Percentiles rank a stretch among this genome's conserved stretches.
These are phyloP conservation scores for Nephrotoma guestfalica DNA, from an alignment of 2,888 invertebrate species.

Conservation along the genomic window DNA sequence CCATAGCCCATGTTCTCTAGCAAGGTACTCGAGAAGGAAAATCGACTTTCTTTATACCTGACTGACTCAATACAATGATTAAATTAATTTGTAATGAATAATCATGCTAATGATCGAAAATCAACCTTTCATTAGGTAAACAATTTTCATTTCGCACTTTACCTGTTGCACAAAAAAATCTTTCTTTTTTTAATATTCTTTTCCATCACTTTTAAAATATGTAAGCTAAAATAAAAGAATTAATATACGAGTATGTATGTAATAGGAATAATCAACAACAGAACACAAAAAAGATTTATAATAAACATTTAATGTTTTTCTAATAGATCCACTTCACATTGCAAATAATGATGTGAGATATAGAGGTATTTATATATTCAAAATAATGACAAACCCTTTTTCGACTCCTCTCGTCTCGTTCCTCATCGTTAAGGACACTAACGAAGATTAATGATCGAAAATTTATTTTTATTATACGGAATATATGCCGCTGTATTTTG, in stretches of 20 bases:
- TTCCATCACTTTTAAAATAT: background rate
- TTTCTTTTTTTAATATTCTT: background rate
- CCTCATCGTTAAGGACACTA: background rate
- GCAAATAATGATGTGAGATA: background rate
- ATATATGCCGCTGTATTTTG: background rate
- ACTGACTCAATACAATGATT: background rate
- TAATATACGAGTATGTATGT: too few relatives aligned
- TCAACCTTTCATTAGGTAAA: background rate
- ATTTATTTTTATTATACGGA: background rate
- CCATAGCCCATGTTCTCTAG: too few relatives aligned
- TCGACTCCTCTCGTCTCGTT: background rate
- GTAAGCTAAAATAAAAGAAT: background rate
- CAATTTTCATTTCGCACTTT: background rate
- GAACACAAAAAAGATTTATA: background rate
- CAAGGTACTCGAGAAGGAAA: too few relatives aligned
- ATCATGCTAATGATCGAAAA: background rate
- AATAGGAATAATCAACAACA: background rate
- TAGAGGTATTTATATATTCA: background rate
- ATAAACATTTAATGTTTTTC: background rate
- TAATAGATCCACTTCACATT: background rate
- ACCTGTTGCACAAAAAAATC: background rate
- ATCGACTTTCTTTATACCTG: background rate
- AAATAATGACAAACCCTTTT: background rate
- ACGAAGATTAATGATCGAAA: background rate
- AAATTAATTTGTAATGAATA: background rate